phyloP scores from a whole-genome alignment of 2,888 invertebrate genomes.

The Acanthosoma haemorrhoidale region DNA sequence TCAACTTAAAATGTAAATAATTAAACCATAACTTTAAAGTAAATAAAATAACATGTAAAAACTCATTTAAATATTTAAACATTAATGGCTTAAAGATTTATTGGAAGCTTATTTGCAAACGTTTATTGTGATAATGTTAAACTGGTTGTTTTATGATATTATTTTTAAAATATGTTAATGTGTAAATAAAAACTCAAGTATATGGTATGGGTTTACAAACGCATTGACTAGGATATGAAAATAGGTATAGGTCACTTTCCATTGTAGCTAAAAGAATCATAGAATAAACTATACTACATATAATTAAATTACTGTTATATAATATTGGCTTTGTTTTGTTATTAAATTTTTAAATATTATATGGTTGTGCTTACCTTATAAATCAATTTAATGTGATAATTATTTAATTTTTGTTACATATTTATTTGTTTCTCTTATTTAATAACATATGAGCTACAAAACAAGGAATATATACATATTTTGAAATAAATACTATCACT shows the following conservation, averaged over 20 bases:
- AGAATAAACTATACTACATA: slow-evolving; percentile 35
- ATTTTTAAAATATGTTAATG: slow-evolving; percentile 16
- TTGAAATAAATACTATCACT: slow-evolving; percentile 30
- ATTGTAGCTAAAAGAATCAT: slow-evolving; percentile 27
- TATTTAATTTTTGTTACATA: slow-evolving; percentile 22
- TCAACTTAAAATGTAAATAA: slow-evolving; percentile 30
- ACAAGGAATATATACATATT: slow-evolving; percentile 26
- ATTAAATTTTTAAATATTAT: slow-evolving; percentile 26
- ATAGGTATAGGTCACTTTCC: slow-evolving; percentile 30
- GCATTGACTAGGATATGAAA: slow-evolving; percentile 23
- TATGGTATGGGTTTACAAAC: slow-evolving; percentile 26
- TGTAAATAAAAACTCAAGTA: slow-evolving; percentile 25
- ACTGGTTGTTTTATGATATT: slow-evolving; percentile 25
- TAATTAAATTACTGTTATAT: slow-evolving; percentile 33
- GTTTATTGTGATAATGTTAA: slow-evolving; percentile 30
- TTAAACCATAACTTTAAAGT: background rate
- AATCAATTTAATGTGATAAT: slow-evolving; percentile 38
- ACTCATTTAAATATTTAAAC: slow-evolving; percentile 6
- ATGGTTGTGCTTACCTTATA: slow-evolving; percentile 38
- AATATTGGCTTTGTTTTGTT: slow-evolving; percentile 29
- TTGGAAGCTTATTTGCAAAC: slow-evolving; percentile 25
- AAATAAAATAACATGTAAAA: slow-evolving; percentile 16
- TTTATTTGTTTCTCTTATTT: slow-evolving; percentile 25
- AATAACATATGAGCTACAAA: slow-evolving; percentile 36
- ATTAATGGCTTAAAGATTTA: slow-evolving; percentile 12